Percentiles rank a stretch among this genome's conserved stretches.
phyloP scores from a whole-genome alignment of 2,888 invertebrate species.

The Idaea straminata region DNA sequence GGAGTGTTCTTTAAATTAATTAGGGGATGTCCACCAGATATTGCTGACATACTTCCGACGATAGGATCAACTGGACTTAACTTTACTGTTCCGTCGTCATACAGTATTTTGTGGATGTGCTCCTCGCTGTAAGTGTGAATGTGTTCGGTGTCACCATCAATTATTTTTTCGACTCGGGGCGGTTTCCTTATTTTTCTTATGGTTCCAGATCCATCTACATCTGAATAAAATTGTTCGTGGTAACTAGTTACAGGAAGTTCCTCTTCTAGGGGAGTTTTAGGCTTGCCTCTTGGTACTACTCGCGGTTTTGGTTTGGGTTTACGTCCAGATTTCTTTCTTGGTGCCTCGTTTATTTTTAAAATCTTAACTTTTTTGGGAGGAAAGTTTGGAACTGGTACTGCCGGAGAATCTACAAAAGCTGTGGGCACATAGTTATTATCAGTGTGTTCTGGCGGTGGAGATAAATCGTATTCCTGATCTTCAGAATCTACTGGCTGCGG shows the following conservation, averaged over 20 bases:
- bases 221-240: conserved; percentile 75
- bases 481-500: conserved; percentile 60
- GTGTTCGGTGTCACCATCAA: conserved; percentile 76
- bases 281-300: conserved; percentile 47
- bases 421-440: conserved; percentile 49
- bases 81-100: conserved; percentile 42
- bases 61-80: conserved; percentile 48
- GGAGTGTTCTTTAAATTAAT: conserved; percentile 54
- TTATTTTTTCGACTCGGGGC: conserved; percentile 73
- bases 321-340: conserved; percentile 56
- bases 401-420: conserved; percentile 45
- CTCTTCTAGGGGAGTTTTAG: conserved; percentile 47
- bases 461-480: conserved; percentile 61
- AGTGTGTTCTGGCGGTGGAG: conserved; percentile 48
- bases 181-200: conserved; percentile 70
- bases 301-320: conserved; percentile 63
- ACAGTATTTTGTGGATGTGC: conserved; percentile 71
- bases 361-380: conserved; percentile 64
- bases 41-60: conserved; percentile 48
- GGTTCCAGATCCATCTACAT: conserved; percentile 66
- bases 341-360: conserved; percentile 58
- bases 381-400: conserved; percentile 35
- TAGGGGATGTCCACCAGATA: conserved; percentile 46
- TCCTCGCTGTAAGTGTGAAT: conserved; percentile 77
- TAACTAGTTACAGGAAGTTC: conserved; percentile 67